Percentiles rank a stretch among this genome's conserved stretches.
phyloP scores from a whole-genome alignment of 2,888 invertebrate genomes.

The Hydriomena furcata region DNA sequence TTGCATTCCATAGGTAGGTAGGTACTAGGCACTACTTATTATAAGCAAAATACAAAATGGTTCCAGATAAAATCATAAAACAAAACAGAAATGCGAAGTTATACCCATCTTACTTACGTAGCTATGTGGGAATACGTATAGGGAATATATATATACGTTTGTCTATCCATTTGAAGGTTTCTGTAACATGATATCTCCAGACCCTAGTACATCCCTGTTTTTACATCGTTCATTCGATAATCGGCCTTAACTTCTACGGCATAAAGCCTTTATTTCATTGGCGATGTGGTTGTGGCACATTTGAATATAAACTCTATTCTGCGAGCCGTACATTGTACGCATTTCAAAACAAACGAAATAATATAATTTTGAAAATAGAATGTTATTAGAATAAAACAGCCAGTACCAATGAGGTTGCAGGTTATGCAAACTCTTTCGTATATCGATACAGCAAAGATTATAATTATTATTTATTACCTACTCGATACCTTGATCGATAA shows the following conservation, averaged over 20 bases:
- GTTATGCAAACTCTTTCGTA: too few relatives aligned
- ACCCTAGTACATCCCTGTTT: slow-evolving; percentile 45
- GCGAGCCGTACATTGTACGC: background rate
- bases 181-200: slow-evolving; percentile 57
- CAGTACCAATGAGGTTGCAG: too few relatives aligned
- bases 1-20: too few relatives aligned
- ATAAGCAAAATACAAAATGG: background rate
- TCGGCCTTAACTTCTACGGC: background rate
- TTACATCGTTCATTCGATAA: background rate
- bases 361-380: too few relatives aligned
- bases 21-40: too few relatives aligned
- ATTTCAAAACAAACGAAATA: too few relatives aligned
- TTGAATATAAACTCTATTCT: slow-evolving; percentile 2
- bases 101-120: too few relatives aligned
- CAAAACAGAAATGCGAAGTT: too few relatives aligned
- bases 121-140: slow-evolving; percentile 5
- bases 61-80: background rate
- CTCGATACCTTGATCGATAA: too few relatives aligned
- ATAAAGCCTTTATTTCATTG: background rate
- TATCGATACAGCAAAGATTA: too few relatives aligned
- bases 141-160: slow-evolving; percentile 42
- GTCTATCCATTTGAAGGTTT: slow-evolving; percentile 72
- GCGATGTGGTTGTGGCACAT: background rate
- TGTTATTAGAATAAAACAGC: too few relatives aligned
- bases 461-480: too few relatives aligned